Percentiles rank a stretch among this genome's conserved stretches.
Evolutionary conservation across 2,888 invertebrate species (phyloP).

Genomic region (Pomacea canaliculata): DNA sequence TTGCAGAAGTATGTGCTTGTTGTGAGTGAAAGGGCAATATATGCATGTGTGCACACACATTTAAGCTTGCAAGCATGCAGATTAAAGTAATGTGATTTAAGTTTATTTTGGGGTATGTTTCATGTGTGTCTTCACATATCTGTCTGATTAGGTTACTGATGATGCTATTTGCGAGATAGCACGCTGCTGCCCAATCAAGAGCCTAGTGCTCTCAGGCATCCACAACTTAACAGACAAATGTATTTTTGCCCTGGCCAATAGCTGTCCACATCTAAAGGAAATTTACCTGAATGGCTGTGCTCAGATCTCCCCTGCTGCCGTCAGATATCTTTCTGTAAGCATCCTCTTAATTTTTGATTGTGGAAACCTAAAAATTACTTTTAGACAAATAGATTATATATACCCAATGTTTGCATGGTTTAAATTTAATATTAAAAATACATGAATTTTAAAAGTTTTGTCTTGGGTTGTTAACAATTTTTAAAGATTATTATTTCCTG

Average conservation of each 20-base stretch:
- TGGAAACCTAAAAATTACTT: too few species aligned
- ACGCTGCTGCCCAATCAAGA: constrained; percentile 51
- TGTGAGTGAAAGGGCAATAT: not conserved
- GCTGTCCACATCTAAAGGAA: constrained; percentile 61
- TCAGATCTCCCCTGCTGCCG: constrained; percentile 54
- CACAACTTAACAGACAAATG: constrained; percentile 61
- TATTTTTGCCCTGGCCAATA: constrained; percentile 63
- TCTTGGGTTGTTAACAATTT: too few species aligned
- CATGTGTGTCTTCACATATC: not conserved
- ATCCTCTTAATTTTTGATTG: not conserved
- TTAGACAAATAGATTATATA: too few species aligned
- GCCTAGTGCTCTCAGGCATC: constrained; percentile 60
- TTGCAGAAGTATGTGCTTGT: not conserved
- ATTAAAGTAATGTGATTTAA: too few species aligned
- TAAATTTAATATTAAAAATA: too few species aligned
- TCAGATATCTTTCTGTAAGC: constrained; percentile 61
- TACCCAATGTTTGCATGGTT: too few species aligned
- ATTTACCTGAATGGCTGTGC: constrained; percentile 65
- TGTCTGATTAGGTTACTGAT: constrained; percentile 60
- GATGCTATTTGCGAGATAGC: constrained; percentile 57
- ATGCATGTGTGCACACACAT: not conserved
- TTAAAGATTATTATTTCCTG: too few species aligned
- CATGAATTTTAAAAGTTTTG: too few species aligned
- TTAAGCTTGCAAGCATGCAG: not conserved
- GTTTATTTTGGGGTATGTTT: too few species aligned